Evolutionary conservation across 2,797 vertebrate genomes (phyloP).

Genomic region (Squalus acanthias): DNA sequence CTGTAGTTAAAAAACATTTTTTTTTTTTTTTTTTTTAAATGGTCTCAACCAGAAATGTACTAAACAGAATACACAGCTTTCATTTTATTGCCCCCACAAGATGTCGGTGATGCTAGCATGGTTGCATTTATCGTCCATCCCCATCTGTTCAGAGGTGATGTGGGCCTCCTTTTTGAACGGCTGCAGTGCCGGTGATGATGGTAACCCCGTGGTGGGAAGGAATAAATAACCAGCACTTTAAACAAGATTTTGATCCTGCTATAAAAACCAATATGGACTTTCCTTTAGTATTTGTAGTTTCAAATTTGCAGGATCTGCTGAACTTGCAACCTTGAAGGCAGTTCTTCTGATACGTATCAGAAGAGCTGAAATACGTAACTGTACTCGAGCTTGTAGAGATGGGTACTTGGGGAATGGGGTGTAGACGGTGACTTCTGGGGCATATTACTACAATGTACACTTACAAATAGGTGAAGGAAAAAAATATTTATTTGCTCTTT

Average conservation of each 20-base stretch:
- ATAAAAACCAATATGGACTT: not conserved
- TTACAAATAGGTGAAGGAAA: not conserved
- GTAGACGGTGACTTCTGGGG: not conserved
- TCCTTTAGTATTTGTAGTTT: not conserved
- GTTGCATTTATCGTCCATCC: not conserved
- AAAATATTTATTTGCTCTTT: not conserved
- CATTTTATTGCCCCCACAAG: not conserved
- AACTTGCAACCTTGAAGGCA: not conserved
- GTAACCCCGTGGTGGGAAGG: not conserved
- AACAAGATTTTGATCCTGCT: not conserved
- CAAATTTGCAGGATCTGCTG: not conserved
- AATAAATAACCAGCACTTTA: not conserved
- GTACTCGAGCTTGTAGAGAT: not conserved
- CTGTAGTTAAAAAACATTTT: conserved; percentile 50
- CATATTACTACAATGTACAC: not conserved
- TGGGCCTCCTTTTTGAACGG: not conserved
- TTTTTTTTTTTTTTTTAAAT: not conserved
- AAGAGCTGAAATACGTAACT: too few species aligned
- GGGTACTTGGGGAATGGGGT: not conserved
- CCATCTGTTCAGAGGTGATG: not conserved
- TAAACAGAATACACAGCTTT: not conserved
- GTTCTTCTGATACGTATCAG: not conserved
- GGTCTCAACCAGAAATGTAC: not conserved
- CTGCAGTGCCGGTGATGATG: not conserved
- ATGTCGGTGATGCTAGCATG: not conserved